phyloP scores from a whole-genome alignment of 2,113 vertebrate species.

The Motacilla tschutschensis region DNA sequence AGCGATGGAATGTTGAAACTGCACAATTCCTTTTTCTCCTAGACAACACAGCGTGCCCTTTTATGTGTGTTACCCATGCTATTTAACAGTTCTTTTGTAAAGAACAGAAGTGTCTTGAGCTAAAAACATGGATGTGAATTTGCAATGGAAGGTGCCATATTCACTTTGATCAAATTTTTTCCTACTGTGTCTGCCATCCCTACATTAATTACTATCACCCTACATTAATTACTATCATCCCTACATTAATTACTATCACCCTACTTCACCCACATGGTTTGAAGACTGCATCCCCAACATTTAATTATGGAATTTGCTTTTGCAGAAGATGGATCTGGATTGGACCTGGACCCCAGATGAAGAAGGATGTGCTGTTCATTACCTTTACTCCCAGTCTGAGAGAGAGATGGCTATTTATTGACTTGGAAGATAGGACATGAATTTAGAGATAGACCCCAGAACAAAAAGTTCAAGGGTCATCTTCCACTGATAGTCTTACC shows the following conservation, averaged over 20 bases:
- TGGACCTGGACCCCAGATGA: neutral
- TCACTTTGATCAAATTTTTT: neutral
- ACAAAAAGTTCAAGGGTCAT: neutral
- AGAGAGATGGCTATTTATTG: neutral
- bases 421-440: neutral
- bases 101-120: neutral
- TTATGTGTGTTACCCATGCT: neutral
- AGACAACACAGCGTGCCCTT: neutral
- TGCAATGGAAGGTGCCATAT: neutral
- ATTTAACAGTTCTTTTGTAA: neutral
- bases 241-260: neutral
- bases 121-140: neutral
- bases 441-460: neutral
- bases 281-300: neutral
- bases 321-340: neutral
- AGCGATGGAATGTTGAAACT: neutral
- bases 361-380: neutral
- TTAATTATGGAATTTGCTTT: neutral
- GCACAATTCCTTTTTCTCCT: neutral
- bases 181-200: neutral
- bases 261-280: rapidly evolving
- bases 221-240: too few species aligned
- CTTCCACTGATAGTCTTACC: neutral
- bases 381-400: neutral
- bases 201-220: neutral